Conservation (phyloP, 2,888 invertebrate genomes). For the Tinea pellionella region DNA sequence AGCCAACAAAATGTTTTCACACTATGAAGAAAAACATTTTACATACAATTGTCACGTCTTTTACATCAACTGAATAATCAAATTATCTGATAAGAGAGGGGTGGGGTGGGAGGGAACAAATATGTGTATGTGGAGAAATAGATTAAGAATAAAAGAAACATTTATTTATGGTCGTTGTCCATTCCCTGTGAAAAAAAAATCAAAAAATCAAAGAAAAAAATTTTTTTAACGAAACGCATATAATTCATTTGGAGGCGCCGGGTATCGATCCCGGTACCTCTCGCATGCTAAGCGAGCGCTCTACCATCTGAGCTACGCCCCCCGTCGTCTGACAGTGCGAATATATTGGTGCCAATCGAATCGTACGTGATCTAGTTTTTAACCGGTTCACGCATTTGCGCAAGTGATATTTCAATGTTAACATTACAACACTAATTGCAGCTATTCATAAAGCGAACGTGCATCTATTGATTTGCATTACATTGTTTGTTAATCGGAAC, state of each 20-base stretch:
- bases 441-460: not conserved
- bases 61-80: no score
- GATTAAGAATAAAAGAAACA: not conserved
- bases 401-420: not conserved
- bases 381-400: conserved; percentile 5
- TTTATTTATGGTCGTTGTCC: not conserved
- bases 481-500: not conserved
- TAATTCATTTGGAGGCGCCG: conserved; percentile 29
- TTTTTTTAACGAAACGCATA: no score
- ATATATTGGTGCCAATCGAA: not conserved
- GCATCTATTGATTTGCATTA: no score
- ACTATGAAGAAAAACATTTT: no score
- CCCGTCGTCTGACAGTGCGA: conserved; percentile 13
- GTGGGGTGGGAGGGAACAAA: no score
- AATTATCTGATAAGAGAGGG: no score
- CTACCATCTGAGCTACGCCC: conserved; percentile 28
- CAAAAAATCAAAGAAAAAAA: no score
- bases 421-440: not conserved
- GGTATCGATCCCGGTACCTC: conserved; percentile 31
- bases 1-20: no score
- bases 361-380: conserved; percentile 5
- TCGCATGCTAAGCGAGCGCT: conserved; percentile 28
- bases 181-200: no score
- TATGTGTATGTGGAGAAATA: no score
- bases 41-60: no score